Base-by-base conservation (phyloP, 2,113 vertebrate genomes). In the Phalacrocorax carbo region DNA sequence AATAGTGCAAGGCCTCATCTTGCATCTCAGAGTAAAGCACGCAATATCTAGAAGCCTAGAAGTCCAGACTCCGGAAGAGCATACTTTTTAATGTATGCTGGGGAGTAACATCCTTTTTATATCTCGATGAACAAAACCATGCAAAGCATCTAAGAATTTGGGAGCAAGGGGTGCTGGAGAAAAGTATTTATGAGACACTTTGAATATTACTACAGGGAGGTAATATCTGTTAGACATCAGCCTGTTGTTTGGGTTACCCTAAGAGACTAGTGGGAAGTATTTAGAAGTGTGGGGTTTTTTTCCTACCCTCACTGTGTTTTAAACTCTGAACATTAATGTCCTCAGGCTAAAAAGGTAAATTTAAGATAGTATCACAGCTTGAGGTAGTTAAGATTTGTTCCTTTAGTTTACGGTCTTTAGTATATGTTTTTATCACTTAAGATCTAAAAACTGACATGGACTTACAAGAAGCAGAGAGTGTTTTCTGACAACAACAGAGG, bases 101-200 rank as follows among this genome's bases (percentile, higher is more conserved):
- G 15, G 17, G 11, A 72, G 42, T 36, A 36, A 25, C 0, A 0
- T 65, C 38, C 10, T 69, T 79, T 57, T 72, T 66, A 2, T 64
- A 34, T 49, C 6, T 25, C 49, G 84, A 2, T 75, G 52, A 96
- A 48, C 14, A 71, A 87, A 76, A 32, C 25, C 14, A 6, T 77
- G 25, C 38, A 81, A 80, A 77, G 25, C 16, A 30, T 46, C 18
- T 29, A 38, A 65, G 57, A 78, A 66, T 38, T 19, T 62, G 38
- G 16, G n/a, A 82, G 66, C 40, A 80, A 93, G 62, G 11, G 5
- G 7, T 64, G 21, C 38, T 75, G 18, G 58, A 89, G 66, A 15
- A 87, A 52, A 42, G 12, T 52, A 13, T 44, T 57, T 70, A 15
- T 44, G 32, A 76, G 62, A 30, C 21, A 36, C 17, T 61, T 83